Evolutionary conservation across 2,113 vertebrate species (phyloP), one percentile per base, ranked within the genome.

Genomic region (human): DNA sequence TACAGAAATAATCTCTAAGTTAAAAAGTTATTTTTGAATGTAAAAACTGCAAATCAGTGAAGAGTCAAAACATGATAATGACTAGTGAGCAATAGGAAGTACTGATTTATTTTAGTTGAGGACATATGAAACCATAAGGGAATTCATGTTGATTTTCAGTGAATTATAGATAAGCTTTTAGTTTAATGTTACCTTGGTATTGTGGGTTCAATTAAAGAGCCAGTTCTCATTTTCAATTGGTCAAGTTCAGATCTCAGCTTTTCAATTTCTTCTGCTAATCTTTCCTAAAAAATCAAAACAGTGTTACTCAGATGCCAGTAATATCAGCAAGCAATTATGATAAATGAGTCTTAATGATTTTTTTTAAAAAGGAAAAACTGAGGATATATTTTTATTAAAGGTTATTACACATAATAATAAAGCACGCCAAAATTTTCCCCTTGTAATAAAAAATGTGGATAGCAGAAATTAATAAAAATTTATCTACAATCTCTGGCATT

Each of bases 261-360:
- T 96, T 99, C 99, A 81, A 99, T 99, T 98, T 99, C 99, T 93
- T 99, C 99, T 0, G 99, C 99, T 98, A 99, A 99, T 96, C 99
- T 99, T 94, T 99, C 99, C 99, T 99, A 97, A 94, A 94, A 96
- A 92, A 84, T 82, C 20, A 98, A 64, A 64, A 98, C 95, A 8
- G 40, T 75, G 6, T 93, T 91, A 96, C 12, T 95, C 6, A 92
- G 16, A 90, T 76, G 43, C 32, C 17, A 83, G 18, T 43, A 78
- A 79, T 80, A 93, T 30, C 20, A 89, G 89, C 1, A 87, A 32
- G 91, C 9, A 83, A n/a, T 84, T 79, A 93, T 73, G 35, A 84
- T 35, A 91, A 96, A 73, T 3, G 38, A 94, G 79, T 2, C 1
- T 43, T 89, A 80, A 43, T 35, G 7, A 0, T 0, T 78, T 89